Evolutionary conservation across 2,113 vertebrate species (phyloP).

Genomic region (Morone chrysops): DNA sequence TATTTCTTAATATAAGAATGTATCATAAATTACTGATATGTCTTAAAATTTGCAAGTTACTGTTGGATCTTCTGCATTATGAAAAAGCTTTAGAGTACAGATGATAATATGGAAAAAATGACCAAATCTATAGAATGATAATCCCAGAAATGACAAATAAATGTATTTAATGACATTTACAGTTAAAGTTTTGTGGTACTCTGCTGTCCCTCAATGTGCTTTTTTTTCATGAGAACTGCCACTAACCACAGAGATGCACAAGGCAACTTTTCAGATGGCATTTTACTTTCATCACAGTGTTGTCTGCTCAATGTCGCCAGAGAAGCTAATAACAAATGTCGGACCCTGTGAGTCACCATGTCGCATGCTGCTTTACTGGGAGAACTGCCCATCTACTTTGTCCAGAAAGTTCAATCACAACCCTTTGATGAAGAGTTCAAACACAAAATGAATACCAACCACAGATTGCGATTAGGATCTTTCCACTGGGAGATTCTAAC

Average conservation of each 20-base stretch:
- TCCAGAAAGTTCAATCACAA: constrained; percentile 22
- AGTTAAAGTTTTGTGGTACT: background rate
- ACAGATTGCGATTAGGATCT: constrained; percentile 18
- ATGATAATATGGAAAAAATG: background rate
- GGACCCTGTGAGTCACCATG: constrained; percentile 16
- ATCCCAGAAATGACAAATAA: too few species aligned
- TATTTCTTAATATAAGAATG: too few species aligned
- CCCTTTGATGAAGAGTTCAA: constrained; percentile 41
- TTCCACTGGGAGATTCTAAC: constrained; percentile 25
- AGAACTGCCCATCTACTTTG: constrained; percentile 7
- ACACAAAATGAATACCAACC: background rate
- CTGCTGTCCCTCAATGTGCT: background rate
- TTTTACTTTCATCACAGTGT: constrained; percentile 7
- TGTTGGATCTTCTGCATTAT: background rate
- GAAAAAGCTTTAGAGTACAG: background rate
- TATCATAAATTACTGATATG: too few species aligned
- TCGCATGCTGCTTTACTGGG: constrained; percentile 13
- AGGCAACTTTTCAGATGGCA: background rate
- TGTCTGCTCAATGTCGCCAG: background rate
- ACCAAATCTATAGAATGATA: background rate
- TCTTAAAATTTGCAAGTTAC: background rate
- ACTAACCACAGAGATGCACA: constrained; percentile 4
- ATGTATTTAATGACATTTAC: background rate
- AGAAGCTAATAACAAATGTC: constrained; percentile 23
- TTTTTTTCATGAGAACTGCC: constrained; percentile 8